These are phyloP conservation scores for Potorous gilbertii DNA, from an alignment of 2,797 vertebrate genomes.

Conservation along the genomic window DNA sequence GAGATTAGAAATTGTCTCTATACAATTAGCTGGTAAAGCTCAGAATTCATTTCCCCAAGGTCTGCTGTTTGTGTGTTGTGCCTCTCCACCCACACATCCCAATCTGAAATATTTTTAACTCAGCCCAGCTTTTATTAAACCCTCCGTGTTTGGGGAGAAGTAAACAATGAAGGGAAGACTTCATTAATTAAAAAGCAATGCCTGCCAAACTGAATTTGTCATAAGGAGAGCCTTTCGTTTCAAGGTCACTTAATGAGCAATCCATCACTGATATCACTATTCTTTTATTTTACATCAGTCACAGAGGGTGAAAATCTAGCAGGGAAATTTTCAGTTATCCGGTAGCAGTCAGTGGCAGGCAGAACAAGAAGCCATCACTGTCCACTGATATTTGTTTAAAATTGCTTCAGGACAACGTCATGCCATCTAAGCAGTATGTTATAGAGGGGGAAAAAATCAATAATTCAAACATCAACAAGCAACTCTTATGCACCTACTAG, in stretches of 20 bases:
- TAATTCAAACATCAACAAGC: no score
- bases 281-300: no score
- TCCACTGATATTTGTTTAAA: no score
- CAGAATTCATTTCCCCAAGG: neutral
- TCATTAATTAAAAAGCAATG: neutral
- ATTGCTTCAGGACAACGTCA: no score
- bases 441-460: no score
- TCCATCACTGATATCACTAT: no score
- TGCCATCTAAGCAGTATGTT: no score
- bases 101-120: constrained; percentile 39
- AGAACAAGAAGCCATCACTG: no score
- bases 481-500: no score
- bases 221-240: neutral
- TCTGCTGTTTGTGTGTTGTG: neutral
- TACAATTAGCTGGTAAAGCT: neutral
- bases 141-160: neutral
- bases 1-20: neutral
- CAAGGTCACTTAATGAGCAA: neutral
- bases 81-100: neutral
- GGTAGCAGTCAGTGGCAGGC: no score
- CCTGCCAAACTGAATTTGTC: neutral
- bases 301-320: no score
- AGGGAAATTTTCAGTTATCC: no score
- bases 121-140: constrained; percentile 34
- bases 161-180: neutral